These are phyloP conservation scores for Diorhabda elongata DNA, from an alignment of 1,140 invertebrate species.

Conservation along the genomic window DNA sequence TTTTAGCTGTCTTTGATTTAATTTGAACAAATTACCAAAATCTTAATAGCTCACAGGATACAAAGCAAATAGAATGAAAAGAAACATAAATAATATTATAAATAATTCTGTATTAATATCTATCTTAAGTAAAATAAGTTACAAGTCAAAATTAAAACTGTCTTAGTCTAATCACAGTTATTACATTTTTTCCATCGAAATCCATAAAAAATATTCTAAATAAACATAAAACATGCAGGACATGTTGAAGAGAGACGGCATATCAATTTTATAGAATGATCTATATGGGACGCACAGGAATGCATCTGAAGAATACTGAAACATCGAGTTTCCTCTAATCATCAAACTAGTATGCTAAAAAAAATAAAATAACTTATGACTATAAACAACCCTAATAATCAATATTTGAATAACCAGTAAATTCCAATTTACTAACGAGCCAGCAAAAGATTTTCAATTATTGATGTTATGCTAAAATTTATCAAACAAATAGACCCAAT, in stretches of 20 bases:
- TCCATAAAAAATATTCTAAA: background rate
- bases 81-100: no score
- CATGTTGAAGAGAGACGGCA: slow-evolving; percentile 1
- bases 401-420: no score
- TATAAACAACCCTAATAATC: no score
- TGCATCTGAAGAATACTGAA: slow-evolving; percentile 21
- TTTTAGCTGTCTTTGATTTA: background rate
- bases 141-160: background rate
- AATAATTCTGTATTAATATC: no score
- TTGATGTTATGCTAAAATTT: no score
- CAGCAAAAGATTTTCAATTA: no score
- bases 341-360: slow-evolving; percentile 17
- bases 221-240: slow-evolving; percentile 1
- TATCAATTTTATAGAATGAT: background rate
- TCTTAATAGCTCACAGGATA: no score
- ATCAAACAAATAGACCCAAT: no score
- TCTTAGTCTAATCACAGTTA: slow-evolving; percentile 12
- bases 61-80: no score
- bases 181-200: background rate
- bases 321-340: background rate
- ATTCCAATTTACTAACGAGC: no score
- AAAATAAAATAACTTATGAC: slow-evolving; percentile 4
- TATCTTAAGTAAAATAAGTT: background rate
- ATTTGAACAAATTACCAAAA: no score
- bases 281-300: slow-evolving; percentile 15